These are phyloP conservation scores for Rafetus swinhoei DNA, from an alignment of 2,113 vertebrate genomes.

Conservation along the genomic window DNA sequence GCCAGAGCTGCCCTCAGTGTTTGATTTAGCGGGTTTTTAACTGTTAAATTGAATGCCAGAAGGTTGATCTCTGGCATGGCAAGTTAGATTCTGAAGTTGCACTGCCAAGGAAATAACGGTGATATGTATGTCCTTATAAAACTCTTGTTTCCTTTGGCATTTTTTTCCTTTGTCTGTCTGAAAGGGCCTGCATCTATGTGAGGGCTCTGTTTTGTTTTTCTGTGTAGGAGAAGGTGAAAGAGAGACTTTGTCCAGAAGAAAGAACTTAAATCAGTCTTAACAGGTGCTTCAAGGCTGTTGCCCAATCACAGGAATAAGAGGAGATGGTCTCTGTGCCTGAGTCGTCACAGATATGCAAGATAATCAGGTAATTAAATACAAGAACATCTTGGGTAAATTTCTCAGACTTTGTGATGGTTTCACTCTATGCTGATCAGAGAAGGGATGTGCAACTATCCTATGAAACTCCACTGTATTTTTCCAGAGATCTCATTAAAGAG, in stretches of 20 bases:
- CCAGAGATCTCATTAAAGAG: not conserved
- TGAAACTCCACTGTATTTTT: not conserved
- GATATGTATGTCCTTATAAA: slow-evolving; percentile 45
- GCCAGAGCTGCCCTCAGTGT: too few species aligned
- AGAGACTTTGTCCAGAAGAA: slow-evolving; percentile 51
- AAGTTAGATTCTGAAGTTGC: slow-evolving; percentile 29
- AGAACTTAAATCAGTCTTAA: slow-evolving; percentile 4
- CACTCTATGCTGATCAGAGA: not conserved
- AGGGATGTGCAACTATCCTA: not conserved
- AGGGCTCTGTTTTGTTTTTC: slow-evolving; percentile 74
- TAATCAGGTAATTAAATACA: slow-evolving; percentile 25
- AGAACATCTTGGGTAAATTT: not conserved
- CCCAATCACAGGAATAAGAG: not conserved
- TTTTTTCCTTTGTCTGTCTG: slow-evolving; percentile 1
- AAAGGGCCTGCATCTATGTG: slow-evolving; percentile 44
- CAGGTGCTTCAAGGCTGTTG: slow-evolving; percentile 55
- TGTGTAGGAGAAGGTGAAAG: slow-evolving; percentile 71
- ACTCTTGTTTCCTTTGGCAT: slow-evolving; percentile 69
- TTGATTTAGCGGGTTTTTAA: too few species aligned
- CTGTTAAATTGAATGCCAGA: too few species aligned
- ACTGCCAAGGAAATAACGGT: slow-evolving; percentile 57
- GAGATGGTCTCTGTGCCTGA: slow-evolving; percentile 37
- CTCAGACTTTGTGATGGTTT: slow-evolving; percentile 14
- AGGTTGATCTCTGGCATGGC: too few species aligned
- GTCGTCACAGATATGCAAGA: not conserved